Percentiles rank a stretch among this genome's conserved stretches.
Evolutionary conservation across 2,113 vertebrate genomes (phyloP).

Genomic region (Andinoacara biseriatus): DNA sequence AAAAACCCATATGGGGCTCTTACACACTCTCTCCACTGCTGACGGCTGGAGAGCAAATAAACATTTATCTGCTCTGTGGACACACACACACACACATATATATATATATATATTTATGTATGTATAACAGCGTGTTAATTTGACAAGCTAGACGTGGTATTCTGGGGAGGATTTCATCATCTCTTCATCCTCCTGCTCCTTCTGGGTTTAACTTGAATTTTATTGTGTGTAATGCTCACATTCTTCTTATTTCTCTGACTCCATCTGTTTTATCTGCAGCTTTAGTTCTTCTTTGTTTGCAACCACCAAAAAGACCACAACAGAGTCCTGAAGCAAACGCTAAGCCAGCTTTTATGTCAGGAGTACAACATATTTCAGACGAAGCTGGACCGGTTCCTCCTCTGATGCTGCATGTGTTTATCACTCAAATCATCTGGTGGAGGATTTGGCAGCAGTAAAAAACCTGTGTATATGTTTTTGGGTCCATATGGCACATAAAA

Average conservation of each 20-base stretch:
- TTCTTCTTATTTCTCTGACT: not conserved
- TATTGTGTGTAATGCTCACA: conserved; percentile 5
- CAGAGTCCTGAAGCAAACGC: not conserved
- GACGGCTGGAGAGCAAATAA: conserved; percentile 49
- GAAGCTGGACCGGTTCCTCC: not conserved
- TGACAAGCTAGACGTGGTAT: not conserved
- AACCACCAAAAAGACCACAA: not conserved
- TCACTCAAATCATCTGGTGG: conserved; percentile 35
- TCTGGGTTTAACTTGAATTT: not conserved
- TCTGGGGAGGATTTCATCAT: not conserved
- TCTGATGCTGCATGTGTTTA: conserved; percentile 30
- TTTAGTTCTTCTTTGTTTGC: not conserved
- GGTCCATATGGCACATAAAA: conserved; percentile 19
- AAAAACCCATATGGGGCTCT: conserved; percentile 36
- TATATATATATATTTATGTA: too few relatives aligned
- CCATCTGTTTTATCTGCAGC: conserved; percentile 7
- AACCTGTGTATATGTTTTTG: conserved; percentile 4
- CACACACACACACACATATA: too few relatives aligned
- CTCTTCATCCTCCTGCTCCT: not conserved
- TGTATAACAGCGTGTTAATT: conserved; percentile 31
- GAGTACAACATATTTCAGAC: conserved; percentile 14
- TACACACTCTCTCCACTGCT: not conserved
- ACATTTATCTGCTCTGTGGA: conserved; percentile 36
- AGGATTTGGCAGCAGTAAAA: conserved; percentile 33
- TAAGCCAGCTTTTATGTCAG: conserved; percentile 3